Base-by-base conservation (phyloP, 2,888 invertebrate species). In the Antitype chi region DNA sequence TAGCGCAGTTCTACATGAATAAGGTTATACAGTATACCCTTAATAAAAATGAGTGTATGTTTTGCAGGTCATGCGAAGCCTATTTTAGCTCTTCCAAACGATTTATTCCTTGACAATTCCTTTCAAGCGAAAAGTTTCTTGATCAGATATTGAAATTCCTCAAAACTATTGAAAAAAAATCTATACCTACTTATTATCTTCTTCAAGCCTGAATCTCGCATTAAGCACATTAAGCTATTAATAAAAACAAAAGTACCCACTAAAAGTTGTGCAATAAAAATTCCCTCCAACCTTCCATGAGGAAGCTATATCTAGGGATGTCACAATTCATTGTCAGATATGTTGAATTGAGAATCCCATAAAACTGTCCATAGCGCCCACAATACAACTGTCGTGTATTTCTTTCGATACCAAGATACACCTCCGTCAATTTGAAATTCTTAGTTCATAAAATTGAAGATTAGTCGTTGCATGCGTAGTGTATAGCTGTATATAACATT, bases 331-430 rank as follows among this genome's bases (percentile, higher is more conserved):
- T 38, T 84, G 84, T 84, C 74, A 74, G 64, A 74, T 69, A 79
- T 78, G 72, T 85, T 80, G 86, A 75, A 74, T 85, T 73, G 84
- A 77, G 83, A 78, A 80, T 70, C 72, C 69, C 77, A 84, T 86
- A 87, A 87, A 87, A 74, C 85, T 84, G 87, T 84, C 85, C 11
- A 57, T 71, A 38, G 73, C 87, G 85, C 87, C 86, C 86, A 87
- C 86, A 63, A 63, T 52, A 72, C 76, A 67, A 67, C 85, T 74
- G 73, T 80, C 80, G 64, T 78, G 82, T 80, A 83, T 85, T 83
- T 85, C 74, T 80, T 85, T 84, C 76, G 60, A 75, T 80, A 86
- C 86, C 67, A 59, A 82, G 73, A 70, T 80, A 80, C 70, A 75
- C 75, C 78, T 75, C 86, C 66, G 85, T 82, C 85, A 78, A 78